Percentiles rank a stretch among this genome's conserved stretches.
These are phyloP conservation scores for Podarcis lilfordi DNA, from an alignment of 2,797 vertebrate genomes.

Conservation along the genomic window DNA sequence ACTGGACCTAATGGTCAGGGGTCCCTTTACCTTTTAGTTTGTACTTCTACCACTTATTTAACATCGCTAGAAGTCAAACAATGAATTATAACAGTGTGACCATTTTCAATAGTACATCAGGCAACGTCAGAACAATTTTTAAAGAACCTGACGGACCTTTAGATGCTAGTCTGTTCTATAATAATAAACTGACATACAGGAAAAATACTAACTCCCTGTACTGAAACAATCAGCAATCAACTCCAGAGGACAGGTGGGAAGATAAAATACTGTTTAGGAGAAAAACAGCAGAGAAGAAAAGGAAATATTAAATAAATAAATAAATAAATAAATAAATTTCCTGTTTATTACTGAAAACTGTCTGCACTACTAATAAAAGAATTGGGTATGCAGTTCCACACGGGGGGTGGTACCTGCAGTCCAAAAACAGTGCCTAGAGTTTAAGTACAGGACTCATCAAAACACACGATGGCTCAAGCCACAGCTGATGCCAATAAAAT, in stretches of 20 bases:
- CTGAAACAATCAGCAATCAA: background rate
- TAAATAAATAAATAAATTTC: background rate
- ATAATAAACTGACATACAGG: background rate
- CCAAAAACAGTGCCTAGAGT: background rate
- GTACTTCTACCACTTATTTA: background rate
- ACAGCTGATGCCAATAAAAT: background rate
- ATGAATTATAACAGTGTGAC: fast-evolving
- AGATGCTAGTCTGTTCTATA: background rate
- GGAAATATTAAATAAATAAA: background rate
- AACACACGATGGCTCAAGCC: background rate
- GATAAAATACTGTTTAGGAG: background rate
- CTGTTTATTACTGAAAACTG: background rate
- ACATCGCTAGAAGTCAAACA: background rate
- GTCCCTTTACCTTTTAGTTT: background rate
- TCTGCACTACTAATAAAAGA: background rate
- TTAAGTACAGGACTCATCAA: background rate
- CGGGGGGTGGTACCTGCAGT: background rate
- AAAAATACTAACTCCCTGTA: background rate
- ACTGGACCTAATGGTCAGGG: too few species aligned
- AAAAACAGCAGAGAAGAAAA: background rate
- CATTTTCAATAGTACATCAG: background rate
- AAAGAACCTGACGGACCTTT: background rate
- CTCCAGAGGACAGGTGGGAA: background rate
- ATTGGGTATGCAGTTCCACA: background rate
- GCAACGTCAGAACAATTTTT: background rate